Percentiles rank a stretch among this genome's conserved stretches.
phyloP scores from a whole-genome alignment of 2,797 vertebrate species.

The Cuniculus paca region DNA sequence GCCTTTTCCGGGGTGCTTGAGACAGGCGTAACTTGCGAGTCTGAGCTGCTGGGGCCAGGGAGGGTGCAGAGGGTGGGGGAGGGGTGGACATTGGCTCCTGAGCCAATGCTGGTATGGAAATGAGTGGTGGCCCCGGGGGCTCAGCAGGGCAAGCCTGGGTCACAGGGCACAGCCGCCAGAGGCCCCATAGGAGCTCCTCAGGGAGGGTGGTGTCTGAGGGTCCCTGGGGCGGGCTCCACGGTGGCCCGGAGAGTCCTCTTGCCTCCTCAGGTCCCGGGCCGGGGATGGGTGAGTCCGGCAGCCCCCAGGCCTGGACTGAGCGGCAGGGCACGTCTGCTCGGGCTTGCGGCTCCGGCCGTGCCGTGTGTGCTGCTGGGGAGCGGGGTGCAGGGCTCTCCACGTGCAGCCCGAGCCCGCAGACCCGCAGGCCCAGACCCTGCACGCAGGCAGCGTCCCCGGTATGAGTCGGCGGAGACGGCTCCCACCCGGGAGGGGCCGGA shows the following conservation, averaged over 20 bases:
- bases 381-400: not conserved
- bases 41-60: rapidly evolving
- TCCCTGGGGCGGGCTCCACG: not conserved
- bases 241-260: rapidly evolving
- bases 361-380: no score
- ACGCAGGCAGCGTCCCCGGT: rapidly evolving
- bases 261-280: not conserved
- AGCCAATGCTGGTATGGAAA: not conserved
- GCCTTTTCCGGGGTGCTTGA: not conserved
- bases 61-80: rapidly evolving
- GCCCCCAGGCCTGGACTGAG: not conserved
- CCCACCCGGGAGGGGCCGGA: not conserved
- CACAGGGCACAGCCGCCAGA: rapidly evolving
- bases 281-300: not conserved
- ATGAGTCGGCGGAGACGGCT: not conserved
- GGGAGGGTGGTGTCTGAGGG: rapidly evolving
- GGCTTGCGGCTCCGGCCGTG: rapidly evolving
- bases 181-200: not conserved
- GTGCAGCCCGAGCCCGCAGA: rapidly evolving
- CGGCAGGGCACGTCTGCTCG: rapidly evolving
- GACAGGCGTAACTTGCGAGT: not conserved
- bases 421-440: rapidly evolving
- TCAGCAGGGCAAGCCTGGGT: not conserved
- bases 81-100: not conserved
- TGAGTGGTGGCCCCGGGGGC: rapidly evolving